These are phyloP conservation scores for Monomorium pharaonis DNA, from an alignment of 1,140 invertebrate species.

Conservation along the genomic window DNA sequence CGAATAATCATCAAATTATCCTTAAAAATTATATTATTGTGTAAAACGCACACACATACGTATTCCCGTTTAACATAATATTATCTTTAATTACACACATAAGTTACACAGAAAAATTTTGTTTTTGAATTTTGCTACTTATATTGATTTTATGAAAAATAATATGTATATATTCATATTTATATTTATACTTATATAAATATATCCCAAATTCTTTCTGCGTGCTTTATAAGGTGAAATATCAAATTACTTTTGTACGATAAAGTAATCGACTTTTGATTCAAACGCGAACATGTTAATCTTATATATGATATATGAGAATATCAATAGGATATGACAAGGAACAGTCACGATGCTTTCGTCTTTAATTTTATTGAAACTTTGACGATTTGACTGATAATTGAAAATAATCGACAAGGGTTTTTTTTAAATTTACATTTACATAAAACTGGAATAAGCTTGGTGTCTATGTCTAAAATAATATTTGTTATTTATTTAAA, in stretches of 20 bases:
- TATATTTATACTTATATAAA: slow-evolving; percentile 19
- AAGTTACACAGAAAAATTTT: background rate
- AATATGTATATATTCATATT: too few species aligned
- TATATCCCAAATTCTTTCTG: slow-evolving; percentile 44
- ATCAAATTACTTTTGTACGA: slow-evolving; percentile 56
- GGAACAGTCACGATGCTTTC: slow-evolving; percentile 49
- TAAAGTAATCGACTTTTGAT: slow-evolving; percentile 18
- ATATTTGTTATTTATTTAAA: background rate
- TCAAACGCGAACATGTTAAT: slow-evolving; percentile 49
- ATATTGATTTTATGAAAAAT: background rate
- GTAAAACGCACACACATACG: too few species aligned
- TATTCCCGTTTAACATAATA: background rate
- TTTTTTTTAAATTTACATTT: background rate
- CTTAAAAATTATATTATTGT: background rate
- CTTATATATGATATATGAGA: slow-evolving; percentile 65
- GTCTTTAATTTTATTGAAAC: slow-evolving; percentile 31
- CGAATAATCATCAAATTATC: background rate
- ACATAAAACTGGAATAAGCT: background rate
- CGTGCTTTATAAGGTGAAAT: slow-evolving; percentile 50
- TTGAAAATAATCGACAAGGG: background rate
- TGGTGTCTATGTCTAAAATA: background rate
- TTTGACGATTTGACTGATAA: slow-evolving; percentile 24
- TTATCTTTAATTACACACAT: background rate
- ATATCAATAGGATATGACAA: slow-evolving; percentile 64
- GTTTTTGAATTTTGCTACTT: background rate